phyloP scores from a whole-genome alignment of 2,797 vertebrate genomes.

The Oreochromis grahami region DNA sequence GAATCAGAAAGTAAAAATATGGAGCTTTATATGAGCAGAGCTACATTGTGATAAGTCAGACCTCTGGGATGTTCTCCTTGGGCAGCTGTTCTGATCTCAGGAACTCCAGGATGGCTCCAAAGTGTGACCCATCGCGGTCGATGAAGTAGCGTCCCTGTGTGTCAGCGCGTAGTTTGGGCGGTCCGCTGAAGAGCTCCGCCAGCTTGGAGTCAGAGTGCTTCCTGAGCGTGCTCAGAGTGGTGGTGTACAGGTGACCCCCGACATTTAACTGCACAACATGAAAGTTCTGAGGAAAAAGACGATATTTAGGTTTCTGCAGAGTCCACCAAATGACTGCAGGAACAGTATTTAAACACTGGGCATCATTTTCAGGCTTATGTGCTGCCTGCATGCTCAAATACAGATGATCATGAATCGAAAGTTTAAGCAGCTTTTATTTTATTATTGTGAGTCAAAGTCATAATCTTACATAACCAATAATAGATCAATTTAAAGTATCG shows the following conservation, averaged over 20 bases:
- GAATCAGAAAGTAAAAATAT: not conserved
- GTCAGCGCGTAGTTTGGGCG: slow-evolving; percentile 67
- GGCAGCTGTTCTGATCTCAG: slow-evolving; percentile 82
- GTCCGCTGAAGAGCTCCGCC: slow-evolving; percentile 78
- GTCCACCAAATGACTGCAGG: not conserved
- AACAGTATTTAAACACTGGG: not conserved
- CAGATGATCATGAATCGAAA: fast-evolving
- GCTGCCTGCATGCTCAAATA: fast-evolving
- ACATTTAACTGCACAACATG: slow-evolving; percentile 84
- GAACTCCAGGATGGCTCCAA: slow-evolving; percentile 85
- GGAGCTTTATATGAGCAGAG: not conserved
- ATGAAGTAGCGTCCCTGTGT: slow-evolving; percentile 83
- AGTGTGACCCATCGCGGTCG: slow-evolving; percentile 84
- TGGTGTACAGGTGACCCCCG: slow-evolving; percentile 84
- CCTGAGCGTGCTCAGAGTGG: slow-evolving; percentile 79
- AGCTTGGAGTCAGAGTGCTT: slow-evolving; percentile 83
- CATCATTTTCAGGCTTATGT: not conserved
- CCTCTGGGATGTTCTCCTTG: slow-evolving; percentile 73
- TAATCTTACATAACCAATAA: not conserved
- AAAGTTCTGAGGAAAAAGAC: slow-evolving; percentile 33
- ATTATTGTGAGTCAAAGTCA: not conserved
- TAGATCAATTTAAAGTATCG: not conserved
- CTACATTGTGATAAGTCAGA: not conserved
- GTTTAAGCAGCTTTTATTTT: not conserved
- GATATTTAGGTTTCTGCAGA: not conserved